These are phyloP conservation scores for Euzophera pinguis DNA, from an alignment of 2,888 invertebrate genomes.

Conservation along the genomic window DNA sequence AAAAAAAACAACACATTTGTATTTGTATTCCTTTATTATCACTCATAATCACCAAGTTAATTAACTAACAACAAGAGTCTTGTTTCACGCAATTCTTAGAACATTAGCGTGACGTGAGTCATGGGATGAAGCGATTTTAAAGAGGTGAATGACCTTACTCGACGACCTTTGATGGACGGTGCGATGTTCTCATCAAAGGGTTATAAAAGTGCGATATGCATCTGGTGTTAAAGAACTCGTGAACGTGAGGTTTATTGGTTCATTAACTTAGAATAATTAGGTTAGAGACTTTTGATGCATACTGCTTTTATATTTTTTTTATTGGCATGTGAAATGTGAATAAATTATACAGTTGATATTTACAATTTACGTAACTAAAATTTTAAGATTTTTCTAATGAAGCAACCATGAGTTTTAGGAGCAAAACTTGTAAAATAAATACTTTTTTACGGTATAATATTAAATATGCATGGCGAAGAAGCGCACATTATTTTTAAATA, in stretches of 20 bases:
- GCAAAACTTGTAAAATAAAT: too few relatives aligned
- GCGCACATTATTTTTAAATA: too few relatives aligned
- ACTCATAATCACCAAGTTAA: conserved; percentile 30
- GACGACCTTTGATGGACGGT: neutral
- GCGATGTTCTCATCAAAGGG: neutral
- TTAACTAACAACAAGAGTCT: conserved; percentile 32
- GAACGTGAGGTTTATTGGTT: neutral
- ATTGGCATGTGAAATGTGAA: too few relatives aligned
- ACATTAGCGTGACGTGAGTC: conserved; percentile 11
- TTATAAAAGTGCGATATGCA: neutral
- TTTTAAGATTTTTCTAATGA: too few relatives aligned
- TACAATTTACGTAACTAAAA: too few relatives aligned
- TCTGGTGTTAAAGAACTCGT: neutral
- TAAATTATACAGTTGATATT: too few relatives aligned
- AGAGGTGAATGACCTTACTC: neutral
- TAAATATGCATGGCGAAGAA: too few relatives aligned
- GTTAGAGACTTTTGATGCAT: neutral
- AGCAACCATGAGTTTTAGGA: too few relatives aligned
- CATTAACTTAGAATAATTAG: neutral
- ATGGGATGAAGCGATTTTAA: conserved; percentile 16
- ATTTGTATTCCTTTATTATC: conserved; percentile 23
- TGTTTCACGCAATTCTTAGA: conserved; percentile 32
- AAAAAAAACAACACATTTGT: too few relatives aligned
- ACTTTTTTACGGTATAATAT: too few relatives aligned
- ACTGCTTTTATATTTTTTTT: too few relatives aligned